phyloP scores from a whole-genome alignment of 2,113 vertebrate genomes.

The Porphyrio hochstetteri region DNA sequence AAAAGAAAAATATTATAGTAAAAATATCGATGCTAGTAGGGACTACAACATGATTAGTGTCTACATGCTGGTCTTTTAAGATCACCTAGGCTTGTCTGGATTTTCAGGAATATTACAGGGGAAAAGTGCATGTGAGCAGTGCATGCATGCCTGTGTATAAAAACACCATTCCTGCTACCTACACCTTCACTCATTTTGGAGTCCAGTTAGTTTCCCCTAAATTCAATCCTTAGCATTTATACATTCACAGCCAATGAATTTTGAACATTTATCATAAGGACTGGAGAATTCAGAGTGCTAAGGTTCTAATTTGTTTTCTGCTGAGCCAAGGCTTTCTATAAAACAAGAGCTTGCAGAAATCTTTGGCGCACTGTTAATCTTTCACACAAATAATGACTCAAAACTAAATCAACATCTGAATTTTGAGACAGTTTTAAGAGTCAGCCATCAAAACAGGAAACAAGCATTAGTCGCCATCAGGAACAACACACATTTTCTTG shows the following conservation, averaged over 20 bases:
- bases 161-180: background rate
- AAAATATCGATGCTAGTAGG: background rate
- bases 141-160: background rate
- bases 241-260: conserved; percentile 19
- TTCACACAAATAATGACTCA: background rate
- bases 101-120: background rate
- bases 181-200: background rate
- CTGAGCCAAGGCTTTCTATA: background rate
- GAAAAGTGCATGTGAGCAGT: background rate
- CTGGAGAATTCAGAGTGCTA: background rate
- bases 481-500: background rate
- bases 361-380: background rate
- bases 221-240: background rate
- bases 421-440: conserved; percentile 3
- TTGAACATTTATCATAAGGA: background rate
- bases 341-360: background rate
- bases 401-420: background rate
- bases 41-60: background rate
- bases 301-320: conserved; percentile 14
- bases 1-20: background rate
- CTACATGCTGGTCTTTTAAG: background rate
- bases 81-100: background rate
- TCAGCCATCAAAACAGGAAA: background rate
- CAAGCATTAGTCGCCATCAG: background rate
- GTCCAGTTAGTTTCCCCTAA: background rate